Evolutionary conservation across 1,140 invertebrate species (phyloP).

Genomic region (Monomorium pharaonis): DNA sequence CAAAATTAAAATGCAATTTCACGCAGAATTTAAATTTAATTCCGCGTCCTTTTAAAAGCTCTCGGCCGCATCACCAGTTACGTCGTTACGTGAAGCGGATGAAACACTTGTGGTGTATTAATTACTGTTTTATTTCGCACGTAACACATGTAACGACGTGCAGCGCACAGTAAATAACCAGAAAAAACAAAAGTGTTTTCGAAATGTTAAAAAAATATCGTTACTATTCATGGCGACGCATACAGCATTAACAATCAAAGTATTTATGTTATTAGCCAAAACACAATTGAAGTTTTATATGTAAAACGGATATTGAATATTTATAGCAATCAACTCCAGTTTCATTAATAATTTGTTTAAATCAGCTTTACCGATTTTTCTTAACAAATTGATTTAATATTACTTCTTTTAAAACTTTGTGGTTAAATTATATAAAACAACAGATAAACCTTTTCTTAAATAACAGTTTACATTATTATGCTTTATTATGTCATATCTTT

Average conservation of each 20-base stretch:
- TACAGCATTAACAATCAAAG: slow-evolving; percentile 43
- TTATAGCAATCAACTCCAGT: neutral
- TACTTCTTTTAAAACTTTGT: neutral
- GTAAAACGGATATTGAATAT: neutral
- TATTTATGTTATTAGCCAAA: slow-evolving; percentile 26
- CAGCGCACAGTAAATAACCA: slow-evolving; percentile 47
- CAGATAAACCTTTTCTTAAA: neutral
- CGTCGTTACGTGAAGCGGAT: slow-evolving; percentile 57
- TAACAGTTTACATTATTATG: neutral
- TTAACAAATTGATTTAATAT: neutral
- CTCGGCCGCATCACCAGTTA: slow-evolving; percentile 55
- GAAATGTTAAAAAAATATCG: slow-evolving; percentile 36
- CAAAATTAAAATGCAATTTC: slow-evolving; percentile 60
- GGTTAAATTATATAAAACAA: neutral
- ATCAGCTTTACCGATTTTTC: neutral
- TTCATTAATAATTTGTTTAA: slow-evolving; percentile 8
- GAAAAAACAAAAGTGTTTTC: slow-evolving; percentile 42
- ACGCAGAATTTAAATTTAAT: slow-evolving; percentile 61
- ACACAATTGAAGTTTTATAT: neutral
- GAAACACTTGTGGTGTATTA: slow-evolving; percentile 61
- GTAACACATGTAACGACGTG: slow-evolving; percentile 50
- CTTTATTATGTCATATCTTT: neutral
- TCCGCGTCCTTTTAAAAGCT: slow-evolving; percentile 54
- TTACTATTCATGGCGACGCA: neutral
- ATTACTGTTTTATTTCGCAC: slow-evolving; percentile 59